Percentiles rank a stretch among this genome's conserved stretches.
Conservation (phyloP, 2,888 invertebrate genomes). For the Alentia gelatinosa region DNA sequence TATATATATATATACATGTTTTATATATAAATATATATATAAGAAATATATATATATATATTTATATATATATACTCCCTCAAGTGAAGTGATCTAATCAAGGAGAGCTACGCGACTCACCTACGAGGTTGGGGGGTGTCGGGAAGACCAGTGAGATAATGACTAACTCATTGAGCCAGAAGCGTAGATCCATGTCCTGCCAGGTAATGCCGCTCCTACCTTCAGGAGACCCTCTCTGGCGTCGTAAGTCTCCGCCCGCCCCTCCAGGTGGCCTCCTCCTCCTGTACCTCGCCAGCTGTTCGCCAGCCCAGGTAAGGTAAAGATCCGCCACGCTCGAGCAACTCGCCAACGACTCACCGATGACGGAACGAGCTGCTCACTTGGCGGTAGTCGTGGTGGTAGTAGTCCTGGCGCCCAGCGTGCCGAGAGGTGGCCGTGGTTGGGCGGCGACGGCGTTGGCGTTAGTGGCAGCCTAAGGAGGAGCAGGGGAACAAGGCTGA, state of each 20-base stretch:
- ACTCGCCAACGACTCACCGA: not conserved
- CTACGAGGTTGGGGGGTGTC: not conserved
- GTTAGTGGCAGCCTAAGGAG: not conserved
- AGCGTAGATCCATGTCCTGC: conserved; percentile 33
- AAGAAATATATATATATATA: no score
- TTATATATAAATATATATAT: no score
- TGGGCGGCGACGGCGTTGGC: no score
- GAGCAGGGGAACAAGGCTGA: not conserved
- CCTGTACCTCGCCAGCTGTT: not conserved
- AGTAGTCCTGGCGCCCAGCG: not conserved
- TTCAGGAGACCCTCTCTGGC: not conserved
- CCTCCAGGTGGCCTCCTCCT: not conserved
- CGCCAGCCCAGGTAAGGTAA: not conserved
- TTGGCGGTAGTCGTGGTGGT: not conserved
- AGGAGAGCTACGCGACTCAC: not conserved
- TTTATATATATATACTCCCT: not conserved
- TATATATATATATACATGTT: no score
- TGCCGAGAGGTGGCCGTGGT: no score
- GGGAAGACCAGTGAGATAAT: conserved; percentile 30
- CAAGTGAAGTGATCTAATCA: not conserved
- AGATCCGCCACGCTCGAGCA: not conserved
- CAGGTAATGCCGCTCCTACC: not conserved
- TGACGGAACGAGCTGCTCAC: not conserved
- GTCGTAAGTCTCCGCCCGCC: no score
- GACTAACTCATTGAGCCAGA: conserved; percentile 37